A percentile compares a stretch with the other conserved stretches of the same genome.
phyloP scores from a whole-genome alignment of 2,888 invertebrate genomes.

The Itoplectis maculator region DNA sequence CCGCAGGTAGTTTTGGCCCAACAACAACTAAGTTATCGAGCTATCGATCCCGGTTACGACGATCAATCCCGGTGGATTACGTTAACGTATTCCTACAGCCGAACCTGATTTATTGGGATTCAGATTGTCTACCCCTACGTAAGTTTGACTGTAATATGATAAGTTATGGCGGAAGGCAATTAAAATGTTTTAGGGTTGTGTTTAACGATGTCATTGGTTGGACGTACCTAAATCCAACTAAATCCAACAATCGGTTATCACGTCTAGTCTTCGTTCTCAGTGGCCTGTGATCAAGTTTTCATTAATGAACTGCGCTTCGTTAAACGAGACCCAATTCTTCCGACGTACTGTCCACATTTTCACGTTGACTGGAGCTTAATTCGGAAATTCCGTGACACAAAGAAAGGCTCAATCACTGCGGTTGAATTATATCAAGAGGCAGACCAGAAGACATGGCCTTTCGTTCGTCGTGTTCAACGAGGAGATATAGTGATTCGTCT shows the following conservation, averaged over 20 bases:
- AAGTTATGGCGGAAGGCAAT: no score
- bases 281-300: no score
- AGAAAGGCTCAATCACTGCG: slow-evolving; percentile 1
- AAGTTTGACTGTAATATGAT: neutral
- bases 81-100: slow-evolving; percentile 1
- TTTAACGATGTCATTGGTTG: no score
- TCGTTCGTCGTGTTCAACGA: neutral
- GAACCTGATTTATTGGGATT: no score
- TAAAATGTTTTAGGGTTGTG: no score
- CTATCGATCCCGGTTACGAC: slow-evolving; percentile 29
- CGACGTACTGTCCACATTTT: neutral
- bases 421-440: neutral
- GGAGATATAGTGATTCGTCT: slow-evolving; percentile 3
- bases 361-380: neutral
- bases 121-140: neutral
- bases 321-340: neutral
- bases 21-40: slow-evolving; percentile 67
- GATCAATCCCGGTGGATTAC: neutral
- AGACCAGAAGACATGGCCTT: neutral
- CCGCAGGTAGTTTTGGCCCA: slow-evolving; percentile 68
- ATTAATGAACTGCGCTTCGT: neutral
- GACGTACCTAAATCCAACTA: no score
- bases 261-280: no score
- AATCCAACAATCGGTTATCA: no score
- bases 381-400: neutral